Conservation (phyloP, 2,888 invertebrate genomes). For the Leptopilina myrica region DNA sequence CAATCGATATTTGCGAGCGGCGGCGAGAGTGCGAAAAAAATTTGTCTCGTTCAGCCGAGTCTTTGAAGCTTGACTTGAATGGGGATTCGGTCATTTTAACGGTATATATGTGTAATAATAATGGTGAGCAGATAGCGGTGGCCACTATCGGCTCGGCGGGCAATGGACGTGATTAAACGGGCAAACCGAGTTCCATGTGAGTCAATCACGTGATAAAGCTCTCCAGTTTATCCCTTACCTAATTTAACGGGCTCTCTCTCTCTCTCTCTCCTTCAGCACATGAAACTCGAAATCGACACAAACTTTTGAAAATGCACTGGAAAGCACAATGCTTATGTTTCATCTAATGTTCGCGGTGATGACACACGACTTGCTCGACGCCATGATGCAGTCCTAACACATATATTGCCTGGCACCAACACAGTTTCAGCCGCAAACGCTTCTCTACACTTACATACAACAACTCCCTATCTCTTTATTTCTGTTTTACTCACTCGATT, state of each 20-base stretch:
- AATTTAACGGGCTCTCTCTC: constrained; percentile 3
- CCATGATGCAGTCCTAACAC: constrained; percentile 48
- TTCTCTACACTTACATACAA: too few relatives aligned
- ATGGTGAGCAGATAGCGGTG: not conserved
- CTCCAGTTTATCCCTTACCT: not conserved
- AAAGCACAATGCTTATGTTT: constrained; percentile 30
- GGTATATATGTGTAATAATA: too few relatives aligned
- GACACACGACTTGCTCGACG: constrained; percentile 53
- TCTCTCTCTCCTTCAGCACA: constrained; percentile 15
- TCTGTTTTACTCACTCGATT: too few relatives aligned
- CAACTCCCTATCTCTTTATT: too few relatives aligned
- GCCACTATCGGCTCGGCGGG: constrained; percentile 45
- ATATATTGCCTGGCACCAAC: not conserved
- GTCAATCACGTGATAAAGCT: constrained; percentile 1
- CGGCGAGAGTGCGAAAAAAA: too few relatives aligned
- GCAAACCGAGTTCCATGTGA: not conserved
- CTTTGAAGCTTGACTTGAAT: too few relatives aligned
- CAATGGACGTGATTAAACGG: constrained; percentile 4
- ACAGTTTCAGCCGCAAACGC: not conserved
- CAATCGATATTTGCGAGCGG: too few relatives aligned
- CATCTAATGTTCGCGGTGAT: constrained; percentile 51
- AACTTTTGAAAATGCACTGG: constrained; percentile 21
- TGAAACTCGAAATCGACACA: constrained; percentile 15
- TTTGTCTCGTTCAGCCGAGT: too few relatives aligned
- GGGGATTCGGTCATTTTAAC: too few relatives aligned